Evolutionary conservation across 2,113 vertebrate genomes (phyloP), one percentile per base, ranked within the genome.

Genomic region (Forbesichthys papilliferus): DNA sequence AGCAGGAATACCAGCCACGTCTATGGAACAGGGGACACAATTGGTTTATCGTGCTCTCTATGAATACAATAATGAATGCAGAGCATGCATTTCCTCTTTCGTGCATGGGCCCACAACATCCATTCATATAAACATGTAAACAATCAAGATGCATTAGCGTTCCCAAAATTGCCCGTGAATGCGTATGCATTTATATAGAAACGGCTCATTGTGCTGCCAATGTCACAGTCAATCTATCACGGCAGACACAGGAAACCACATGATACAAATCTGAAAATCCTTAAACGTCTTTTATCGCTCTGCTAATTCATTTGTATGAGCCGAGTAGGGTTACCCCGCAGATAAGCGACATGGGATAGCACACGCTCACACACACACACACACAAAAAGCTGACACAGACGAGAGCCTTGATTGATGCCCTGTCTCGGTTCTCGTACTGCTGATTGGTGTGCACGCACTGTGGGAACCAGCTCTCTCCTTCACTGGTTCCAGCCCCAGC

Each of bases 351-450:
- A 77, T 27, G 59, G 66, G 36, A 42, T 42, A 42, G 36, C 36
- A 42, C 27, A 3, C 27, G 27, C 27, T 27, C 27, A 27, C 27
- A 27, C 27, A 27, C 27, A 27, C 27, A 69, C 9, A 46, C 42
- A 8, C 69, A 68, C 71, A 65, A 83, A 78, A 72, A 69, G 73
- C 84, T 86, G 86, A 84, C 83, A 71, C 61, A 69, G 76, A 68
- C 68, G 33, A 12, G 54, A 42, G 0, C 42, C 13, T 57, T 86
- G 88, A 86, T 82, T 85, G 87, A 87, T 87, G 81, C 68, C 42
- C 81, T 69, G 78, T 75, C 71, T 77, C 6, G n/a, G 64, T 62
- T 55, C 27, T 76, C 77, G 66, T 58, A 42, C 51, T 81, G 77
- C 83, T 84, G 87, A 89, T 80, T 84, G 80, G 80, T 70, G 66